Percentiles rank a stretch among this genome's conserved stretches.
Conservation (phyloP, 2,888 invertebrate genomes). For the Rhagophthalmus giganteus region DNA sequence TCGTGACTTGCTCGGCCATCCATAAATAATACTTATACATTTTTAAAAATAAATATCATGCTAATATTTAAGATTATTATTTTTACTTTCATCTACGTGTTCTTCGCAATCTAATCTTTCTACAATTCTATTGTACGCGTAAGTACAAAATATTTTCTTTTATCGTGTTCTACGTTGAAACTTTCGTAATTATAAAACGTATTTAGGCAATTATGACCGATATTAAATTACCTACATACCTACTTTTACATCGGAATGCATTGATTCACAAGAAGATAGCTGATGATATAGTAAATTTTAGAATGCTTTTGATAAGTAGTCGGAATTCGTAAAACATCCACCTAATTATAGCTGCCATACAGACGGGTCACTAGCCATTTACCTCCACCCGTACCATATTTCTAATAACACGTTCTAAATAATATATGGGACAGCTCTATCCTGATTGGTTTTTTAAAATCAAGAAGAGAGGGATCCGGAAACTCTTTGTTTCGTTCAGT, state of each 20-base stretch:
- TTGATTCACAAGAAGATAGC: too few relatives aligned
- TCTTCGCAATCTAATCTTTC: not conserved
- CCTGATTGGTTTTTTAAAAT: conserved; percentile 30
- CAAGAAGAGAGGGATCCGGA: conserved; percentile 21
- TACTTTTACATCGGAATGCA: too few relatives aligned
- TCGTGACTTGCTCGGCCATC: conserved; percentile 25
- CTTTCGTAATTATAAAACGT: too few relatives aligned
- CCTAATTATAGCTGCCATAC: conserved; percentile 23
- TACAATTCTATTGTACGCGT: too few relatives aligned
- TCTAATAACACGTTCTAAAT: conserved; percentile 30
- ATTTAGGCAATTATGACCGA: not conserved
- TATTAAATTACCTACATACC: too few relatives aligned
- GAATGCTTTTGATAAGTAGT: conserved; percentile 7
- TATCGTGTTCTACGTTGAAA: too few relatives aligned
- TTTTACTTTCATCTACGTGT: not conserved
- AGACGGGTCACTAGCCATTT: too few relatives aligned
- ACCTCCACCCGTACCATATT: conserved; percentile 25
- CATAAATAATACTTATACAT: conserved; percentile 16
- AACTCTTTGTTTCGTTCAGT: conserved; percentile 20
- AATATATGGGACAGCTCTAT: conserved; percentile 28
- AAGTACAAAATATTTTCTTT: not conserved
- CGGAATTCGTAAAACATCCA: too few relatives aligned
- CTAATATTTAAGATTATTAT: conserved; percentile 3
- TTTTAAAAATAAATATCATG: conserved; percentile 13
- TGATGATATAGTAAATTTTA: too few relatives aligned